Evolutionary conservation across 2,113 vertebrate species (phyloP), one percentile per base, ranked within the genome.

Genomic region (Dasyornis broadbenti): DNA sequence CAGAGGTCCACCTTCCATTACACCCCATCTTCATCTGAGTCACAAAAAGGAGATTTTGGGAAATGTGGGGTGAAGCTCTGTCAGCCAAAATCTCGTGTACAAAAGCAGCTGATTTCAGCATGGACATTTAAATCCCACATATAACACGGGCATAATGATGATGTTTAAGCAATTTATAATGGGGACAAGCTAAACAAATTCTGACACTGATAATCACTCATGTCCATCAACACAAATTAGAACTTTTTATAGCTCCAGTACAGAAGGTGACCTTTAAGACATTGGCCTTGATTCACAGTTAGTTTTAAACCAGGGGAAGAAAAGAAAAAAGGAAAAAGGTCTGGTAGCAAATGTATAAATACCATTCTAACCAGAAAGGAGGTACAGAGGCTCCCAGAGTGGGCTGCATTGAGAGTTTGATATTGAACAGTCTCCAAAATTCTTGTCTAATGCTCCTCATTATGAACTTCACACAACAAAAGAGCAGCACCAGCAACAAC

Each of bases 201-300:
- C 88, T 95, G 96, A 96, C 93, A 95, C 75, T 82, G 89, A 95
- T 96, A 92, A 95, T 94, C 96, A 95, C 59, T 92, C 91, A 69
- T 49, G 78, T 95, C 94, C 87, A 94, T 95, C 94, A 97, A 89
- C 85, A 81, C 33, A 83, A 93, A 96, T 81, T 77, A 96, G 85
- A 89, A 90, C 90, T 94, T 93, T 95, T 94, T 91, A 93, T 97
- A 97, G 92, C 94, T 95, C 35, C 64, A 70, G 88, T 96, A 81
- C 90, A 93, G 96, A 97, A 94, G 93, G 95, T 92, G 93, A 94
- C 93, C 93, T 97, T 96, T 95, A 93, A 95, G 94, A 95, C 52
- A 86, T 15, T 93, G 82, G 90, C 82, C 82, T 93, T 88, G 91
- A 92, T 91, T 90, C 87, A 84, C 89, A 77, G 59, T 60, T 82